These are phyloP conservation scores for Drosophila kikkawai DNA, from an alignment of 1,140 invertebrate genomes.

Conservation along the genomic window DNA sequence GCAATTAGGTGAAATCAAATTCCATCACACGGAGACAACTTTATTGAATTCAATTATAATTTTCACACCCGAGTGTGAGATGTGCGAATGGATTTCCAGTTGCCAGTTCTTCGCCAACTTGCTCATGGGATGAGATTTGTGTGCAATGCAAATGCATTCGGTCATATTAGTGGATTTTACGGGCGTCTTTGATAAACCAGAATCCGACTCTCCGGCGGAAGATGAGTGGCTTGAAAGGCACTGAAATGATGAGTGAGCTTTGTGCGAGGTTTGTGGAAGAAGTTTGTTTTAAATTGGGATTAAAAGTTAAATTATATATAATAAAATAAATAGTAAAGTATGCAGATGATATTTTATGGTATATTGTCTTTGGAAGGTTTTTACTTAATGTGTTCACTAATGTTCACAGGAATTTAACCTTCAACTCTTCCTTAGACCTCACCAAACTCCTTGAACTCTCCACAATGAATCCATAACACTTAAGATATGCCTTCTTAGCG, in stretches of 20 bases:
- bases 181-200: slow-evolving; percentile 57
- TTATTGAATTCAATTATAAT: slow-evolving; percentile 82
- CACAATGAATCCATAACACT: slow-evolving; percentile 22
- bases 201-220: slow-evolving; percentile 14
- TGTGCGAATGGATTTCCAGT: slow-evolving; percentile 45
- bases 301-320: background rate
- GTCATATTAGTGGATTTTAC: slow-evolving; percentile 70
- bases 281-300: background rate
- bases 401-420: background rate
- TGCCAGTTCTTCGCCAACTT: slow-evolving; percentile 21
- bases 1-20: slow-evolving; percentile 64
- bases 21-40: slow-evolving; percentile 59
- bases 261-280: slow-evolving; percentile 24
- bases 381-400: background rate
- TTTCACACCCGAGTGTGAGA: slow-evolving; percentile 71
- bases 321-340: background rate
- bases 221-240: slow-evolving; percentile 32
- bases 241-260: slow-evolving; percentile 18
- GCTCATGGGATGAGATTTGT: slow-evolving; percentile 18
- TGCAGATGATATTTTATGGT: background rate
- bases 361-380: background rate
- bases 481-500: slow-evolving; percentile 43
- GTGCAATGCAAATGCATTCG: slow-evolving; percentile 59
- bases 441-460: slow-evolving; percentile 15
- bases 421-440: background rate